These are phyloP conservation scores for Todiramphus chloris DNA, from an alignment of 2,113 vertebrate species.

Conservation along the genomic window DNA sequence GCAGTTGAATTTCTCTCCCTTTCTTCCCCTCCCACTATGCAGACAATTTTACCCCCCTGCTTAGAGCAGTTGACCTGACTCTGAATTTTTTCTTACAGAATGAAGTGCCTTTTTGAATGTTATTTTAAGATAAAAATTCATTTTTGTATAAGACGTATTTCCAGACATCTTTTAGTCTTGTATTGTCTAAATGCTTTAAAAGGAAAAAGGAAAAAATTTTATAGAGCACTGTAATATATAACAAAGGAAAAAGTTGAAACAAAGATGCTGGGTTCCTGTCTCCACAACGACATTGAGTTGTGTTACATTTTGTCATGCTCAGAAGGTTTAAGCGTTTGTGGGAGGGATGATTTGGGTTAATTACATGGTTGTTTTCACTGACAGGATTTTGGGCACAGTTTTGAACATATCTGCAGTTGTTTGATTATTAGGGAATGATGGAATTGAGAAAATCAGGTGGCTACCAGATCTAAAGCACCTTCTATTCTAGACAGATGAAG, in stretches of 20 bases:
- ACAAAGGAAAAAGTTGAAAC: conserved; percentile 55
- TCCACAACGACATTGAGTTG: conserved; percentile 53
- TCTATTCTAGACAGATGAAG: conserved; percentile 12
- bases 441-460: conserved; percentile 25
- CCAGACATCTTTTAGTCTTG: conserved; percentile 87
- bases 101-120: conserved; percentile 97
- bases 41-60: conserved; percentile 75
- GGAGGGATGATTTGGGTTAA: conserved; percentile 12
- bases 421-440: background rate
- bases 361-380: background rate
- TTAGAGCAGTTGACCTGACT: conserved; percentile 85
- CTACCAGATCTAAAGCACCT: conserved; percentile 32
- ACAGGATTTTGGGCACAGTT: conserved; percentile 22
- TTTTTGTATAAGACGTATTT: conserved; percentile 90
- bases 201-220: conserved; percentile 76
- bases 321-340: background rate
- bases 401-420: conserved; percentile 45
- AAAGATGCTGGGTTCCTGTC: conserved; percentile 71
- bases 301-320: background rate
- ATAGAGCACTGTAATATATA: conserved; percentile 79
- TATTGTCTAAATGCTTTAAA: conserved; percentile 81
- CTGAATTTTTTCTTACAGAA: conserved; percentile 89
- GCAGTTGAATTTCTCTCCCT: conserved; percentile 66
- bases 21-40: conserved; percentile 75
- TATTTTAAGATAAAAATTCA: conserved; percentile 86